Conservation (phyloP, 2,113 vertebrate species). For the Carollia perspicillata region DNA sequence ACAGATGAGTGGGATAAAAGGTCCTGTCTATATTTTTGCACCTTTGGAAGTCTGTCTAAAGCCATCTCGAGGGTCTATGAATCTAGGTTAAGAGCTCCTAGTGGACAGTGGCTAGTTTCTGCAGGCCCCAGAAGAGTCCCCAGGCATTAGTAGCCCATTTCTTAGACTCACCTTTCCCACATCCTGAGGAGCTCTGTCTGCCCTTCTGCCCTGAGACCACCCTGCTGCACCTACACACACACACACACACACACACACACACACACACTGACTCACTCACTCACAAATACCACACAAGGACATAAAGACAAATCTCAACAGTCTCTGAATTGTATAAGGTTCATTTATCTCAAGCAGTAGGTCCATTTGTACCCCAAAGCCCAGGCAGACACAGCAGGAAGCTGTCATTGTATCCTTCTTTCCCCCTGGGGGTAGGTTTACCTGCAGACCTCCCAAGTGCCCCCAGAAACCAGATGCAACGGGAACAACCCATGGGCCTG, state of each 20-base stretch:
- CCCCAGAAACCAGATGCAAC: not conserved
- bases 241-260: not conserved
- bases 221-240: not conserved
- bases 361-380: not conserved
- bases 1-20: not conserved
- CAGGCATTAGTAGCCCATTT: not conserved
- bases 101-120: not conserved
- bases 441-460: not conserved
- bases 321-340: not conserved
- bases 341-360: conserved; percentile 14
- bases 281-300: not conserved
- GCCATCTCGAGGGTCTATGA: not conserved
- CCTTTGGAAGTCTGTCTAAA: conserved; percentile 10
- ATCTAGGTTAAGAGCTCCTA: conserved; percentile 17
- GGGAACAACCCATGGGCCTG: not conserved
- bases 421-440: not conserved
- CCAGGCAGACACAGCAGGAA: not conserved
- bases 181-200: not conserved
- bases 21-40: not conserved
- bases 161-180: not conserved
- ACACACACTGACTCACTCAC: not conserved
- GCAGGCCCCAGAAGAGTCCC: not conserved
- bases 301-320: not conserved
- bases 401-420: not conserved
- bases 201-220: not conserved